These are phyloP conservation scores for Ostrea edulis DNA, from an alignment of 1,140 invertebrate genomes.

Conservation along the genomic window DNA sequence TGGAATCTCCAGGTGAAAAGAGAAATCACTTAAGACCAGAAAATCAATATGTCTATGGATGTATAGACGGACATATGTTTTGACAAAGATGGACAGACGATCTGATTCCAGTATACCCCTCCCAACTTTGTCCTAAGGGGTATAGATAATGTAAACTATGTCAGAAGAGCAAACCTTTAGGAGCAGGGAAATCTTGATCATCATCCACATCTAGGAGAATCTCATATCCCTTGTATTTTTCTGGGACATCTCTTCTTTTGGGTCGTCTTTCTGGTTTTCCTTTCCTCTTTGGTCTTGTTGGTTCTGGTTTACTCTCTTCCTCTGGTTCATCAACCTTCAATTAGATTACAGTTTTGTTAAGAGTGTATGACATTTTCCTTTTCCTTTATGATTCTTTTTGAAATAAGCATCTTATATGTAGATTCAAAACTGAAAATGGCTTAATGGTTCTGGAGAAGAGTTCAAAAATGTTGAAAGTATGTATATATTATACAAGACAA, in stretches of 20 bases:
- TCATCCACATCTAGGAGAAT: slow-evolving; percentile 69
- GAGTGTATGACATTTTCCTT: not conserved
- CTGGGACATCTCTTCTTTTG: slow-evolving; percentile 39
- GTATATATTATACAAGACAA: no score
- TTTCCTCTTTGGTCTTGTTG: slow-evolving; percentile 35
- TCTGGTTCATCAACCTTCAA: slow-evolving; percentile 65
- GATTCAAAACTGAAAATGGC: not conserved
- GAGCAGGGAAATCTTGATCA: slow-evolving; percentile 65
- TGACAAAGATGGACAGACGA: no score
- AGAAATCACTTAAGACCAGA: no score
- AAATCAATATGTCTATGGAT: no score
- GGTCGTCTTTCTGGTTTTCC: slow-evolving; percentile 46
- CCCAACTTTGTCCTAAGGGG: not conserved
- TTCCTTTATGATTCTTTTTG: not conserved
- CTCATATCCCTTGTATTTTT: slow-evolving; percentile 73
- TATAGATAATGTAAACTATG: not conserved
- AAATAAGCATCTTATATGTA: not conserved
- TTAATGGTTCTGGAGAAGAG: not conserved
- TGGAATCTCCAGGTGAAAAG: no score
- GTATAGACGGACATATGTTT: no score
- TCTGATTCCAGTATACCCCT: no score
- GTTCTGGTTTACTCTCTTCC: slow-evolving; percentile 44
- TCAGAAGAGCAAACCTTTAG: slow-evolving; percentile 62
- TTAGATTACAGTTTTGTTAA: not conserved
- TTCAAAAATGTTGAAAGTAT: no score